These are phyloP conservation scores for Helarctos malayanus DNA, from an alignment of 2,797 vertebrate species.

Conservation along the genomic window DNA sequence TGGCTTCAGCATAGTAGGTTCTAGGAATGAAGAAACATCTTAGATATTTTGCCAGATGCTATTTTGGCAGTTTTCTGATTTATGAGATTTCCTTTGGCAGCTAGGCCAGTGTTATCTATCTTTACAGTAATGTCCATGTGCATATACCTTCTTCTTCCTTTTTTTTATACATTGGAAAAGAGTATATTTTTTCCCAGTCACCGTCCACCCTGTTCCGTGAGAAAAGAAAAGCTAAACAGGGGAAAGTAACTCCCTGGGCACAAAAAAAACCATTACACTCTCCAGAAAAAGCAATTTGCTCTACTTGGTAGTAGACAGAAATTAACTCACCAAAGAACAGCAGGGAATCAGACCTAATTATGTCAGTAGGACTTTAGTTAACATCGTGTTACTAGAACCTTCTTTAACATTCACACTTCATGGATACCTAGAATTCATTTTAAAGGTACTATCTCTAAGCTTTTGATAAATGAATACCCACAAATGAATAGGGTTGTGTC, in stretches of 20 bases:
- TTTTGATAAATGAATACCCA: neutral
- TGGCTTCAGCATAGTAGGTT: neutral
- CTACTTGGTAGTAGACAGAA: slow-evolving; percentile 59
- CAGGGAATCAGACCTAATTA: slow-evolving; percentile 45
- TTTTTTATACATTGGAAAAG: neutral
- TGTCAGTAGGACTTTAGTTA: slow-evolving; percentile 63
- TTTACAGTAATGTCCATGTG: neutral
- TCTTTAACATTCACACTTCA: slow-evolving; percentile 55
- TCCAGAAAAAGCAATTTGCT: slow-evolving; percentile 65
- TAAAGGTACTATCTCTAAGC: slow-evolving; percentile 11
- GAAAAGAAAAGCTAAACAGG: slow-evolving; percentile 5
- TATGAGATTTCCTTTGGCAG: neutral
- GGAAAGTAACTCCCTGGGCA: neutral
- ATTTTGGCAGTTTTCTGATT: neutral
- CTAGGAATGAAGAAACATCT: slow-evolving; percentile 23
- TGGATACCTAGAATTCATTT: slow-evolving; percentile 29
- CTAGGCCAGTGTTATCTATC: neutral
- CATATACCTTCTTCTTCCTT: neutral
- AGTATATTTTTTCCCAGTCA: neutral
- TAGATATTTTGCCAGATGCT: neutral
- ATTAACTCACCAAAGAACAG: slow-evolving; percentile 54
- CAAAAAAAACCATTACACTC: neutral
- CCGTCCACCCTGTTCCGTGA: neutral
- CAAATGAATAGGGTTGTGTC: neutral
- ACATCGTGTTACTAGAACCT: slow-evolving; percentile 6